Evolutionary conservation across 1,140 invertebrate genomes (phyloP).

Genomic region (Leptinotarsa texana): DNA sequence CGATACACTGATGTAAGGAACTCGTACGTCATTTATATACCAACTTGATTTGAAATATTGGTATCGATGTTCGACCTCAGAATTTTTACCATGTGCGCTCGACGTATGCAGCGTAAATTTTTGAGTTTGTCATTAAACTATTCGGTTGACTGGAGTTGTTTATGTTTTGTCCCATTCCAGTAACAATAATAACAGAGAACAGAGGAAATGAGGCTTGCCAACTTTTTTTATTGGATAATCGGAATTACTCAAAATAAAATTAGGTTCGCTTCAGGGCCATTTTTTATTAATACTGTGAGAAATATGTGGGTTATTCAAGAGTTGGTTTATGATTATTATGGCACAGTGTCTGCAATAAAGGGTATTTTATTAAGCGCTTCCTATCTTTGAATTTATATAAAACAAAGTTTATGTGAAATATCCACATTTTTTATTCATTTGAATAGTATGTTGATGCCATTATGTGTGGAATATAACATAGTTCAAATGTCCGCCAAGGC

Average conservation of each 20-base stretch:
- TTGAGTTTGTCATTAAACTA: not conserved
- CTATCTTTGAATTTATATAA: too few relatives aligned
- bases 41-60: not conserved
- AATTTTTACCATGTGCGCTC: not conserved
- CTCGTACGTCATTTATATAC: not conserved
- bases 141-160: not conserved
- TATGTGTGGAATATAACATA: too few relatives aligned
- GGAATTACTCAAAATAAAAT: not conserved
- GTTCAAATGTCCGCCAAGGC: too few relatives aligned
- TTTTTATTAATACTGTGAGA: too few relatives aligned
- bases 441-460: too few relatives aligned
- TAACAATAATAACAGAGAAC: not conserved
- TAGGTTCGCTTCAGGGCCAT: not conserved
- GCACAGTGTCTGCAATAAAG: too few relatives aligned
- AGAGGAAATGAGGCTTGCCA: not conserved
- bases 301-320: too few relatives aligned
- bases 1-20: not conserved
- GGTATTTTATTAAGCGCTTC: too few relatives aligned
- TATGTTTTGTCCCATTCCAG: too few relatives aligned
- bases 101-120: not conserved
- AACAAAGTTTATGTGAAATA: too few relatives aligned
- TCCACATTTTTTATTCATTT: too few relatives aligned
- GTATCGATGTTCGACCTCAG: not conserved
- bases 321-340: too few relatives aligned
- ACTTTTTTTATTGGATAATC: conserved; percentile 4